These are phyloP conservation scores for Hirudo medicinalis DNA, from an alignment of 1,140 invertebrate species.

Conservation along the genomic window DNA sequence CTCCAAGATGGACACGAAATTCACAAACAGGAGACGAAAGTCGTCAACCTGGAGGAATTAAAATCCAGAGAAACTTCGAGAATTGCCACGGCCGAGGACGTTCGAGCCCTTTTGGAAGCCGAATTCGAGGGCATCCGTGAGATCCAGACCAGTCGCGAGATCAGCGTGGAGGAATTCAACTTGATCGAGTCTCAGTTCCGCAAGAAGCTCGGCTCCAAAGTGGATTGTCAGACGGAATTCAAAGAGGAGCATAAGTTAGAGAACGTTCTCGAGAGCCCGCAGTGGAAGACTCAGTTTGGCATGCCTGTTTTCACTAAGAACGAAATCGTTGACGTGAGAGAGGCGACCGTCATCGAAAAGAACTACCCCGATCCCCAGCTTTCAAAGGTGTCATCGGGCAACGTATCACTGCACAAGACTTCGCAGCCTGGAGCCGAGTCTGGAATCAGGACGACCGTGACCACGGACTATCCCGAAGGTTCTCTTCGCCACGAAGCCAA, in stretches of 20 bases:
- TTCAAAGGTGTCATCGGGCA: background rate
- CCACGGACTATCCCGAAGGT: background rate
- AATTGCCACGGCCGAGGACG: conserved; percentile 13
- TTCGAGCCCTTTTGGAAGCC: conserved; percentile 9
- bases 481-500: conserved; percentile 11
- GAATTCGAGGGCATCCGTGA: conserved; percentile 13
- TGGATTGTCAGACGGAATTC: background rate
- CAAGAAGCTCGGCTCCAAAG: background rate
- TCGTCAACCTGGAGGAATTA: conserved; percentile 12
- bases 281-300: conserved; percentile 12
- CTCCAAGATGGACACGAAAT: background rate
- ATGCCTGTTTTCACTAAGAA: background rate
- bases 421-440: background rate
- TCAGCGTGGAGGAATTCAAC: conserved; percentile 10
- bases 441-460: background rate
- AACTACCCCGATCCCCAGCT: background rate
- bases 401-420: background rate
- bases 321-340: background rate
- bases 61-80: conserved; percentile 11
- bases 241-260: conserved; percentile 13
- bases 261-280: conserved; percentile 2
- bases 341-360: background rate
- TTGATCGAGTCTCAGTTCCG: background rate
- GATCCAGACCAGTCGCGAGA: conserved; percentile 9
- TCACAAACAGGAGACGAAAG: conserved; percentile 1